Evolutionary conservation across 2,888 invertebrate species (phyloP), one percentile per base, ranked within the genome.

Genomic region (Drosophila anomalata): DNA sequence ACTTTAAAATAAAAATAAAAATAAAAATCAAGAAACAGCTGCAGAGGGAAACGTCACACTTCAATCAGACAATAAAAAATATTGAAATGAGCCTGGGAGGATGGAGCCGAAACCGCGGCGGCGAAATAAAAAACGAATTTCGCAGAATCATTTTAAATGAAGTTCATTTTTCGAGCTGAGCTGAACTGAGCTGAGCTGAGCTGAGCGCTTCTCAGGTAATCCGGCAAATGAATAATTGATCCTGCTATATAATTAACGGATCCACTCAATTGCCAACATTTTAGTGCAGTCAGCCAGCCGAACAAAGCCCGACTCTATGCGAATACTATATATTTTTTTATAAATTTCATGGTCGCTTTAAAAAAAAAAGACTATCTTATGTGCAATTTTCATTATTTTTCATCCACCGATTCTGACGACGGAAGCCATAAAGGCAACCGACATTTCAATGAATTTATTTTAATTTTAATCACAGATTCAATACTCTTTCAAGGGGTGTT

Each of bases 141-240:
- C 81, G 81, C 87, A 87, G 81, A 82, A 82, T 87, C 87, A 87
- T 73, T 82, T 82, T 87, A 87, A 84, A 76, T 83, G 80, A 86
- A 81, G 80, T 77, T 87, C 65, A 76, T 71, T 77, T 77, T 77
- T 77, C 22, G 22, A 24, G 22, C 22, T 24, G 22, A 24, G 4
- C 22, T 24, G 22, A 24, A 4, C 22, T 24, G 22, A 24, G 22
- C 22, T 22, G 22, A 24, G 22, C 22, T 22, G 22, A 3, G 70
- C 12, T 33, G 24, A 44, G 57, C 77, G 56, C 68, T 67, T 71
- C 87, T 56, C 81, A 85, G 83, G 83, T 87, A 84, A 87, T 85
- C 86, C 70, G 78, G 78, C 73, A 86, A 87, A 84, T 84, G 83
- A 84, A 87, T 84, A 84, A 84, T 87, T 84, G 86, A 86, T 86